These are phyloP conservation scores for Zygaena filipendulae DNA, from an alignment of 2,888 invertebrate genomes.

Conservation along the genomic window DNA sequence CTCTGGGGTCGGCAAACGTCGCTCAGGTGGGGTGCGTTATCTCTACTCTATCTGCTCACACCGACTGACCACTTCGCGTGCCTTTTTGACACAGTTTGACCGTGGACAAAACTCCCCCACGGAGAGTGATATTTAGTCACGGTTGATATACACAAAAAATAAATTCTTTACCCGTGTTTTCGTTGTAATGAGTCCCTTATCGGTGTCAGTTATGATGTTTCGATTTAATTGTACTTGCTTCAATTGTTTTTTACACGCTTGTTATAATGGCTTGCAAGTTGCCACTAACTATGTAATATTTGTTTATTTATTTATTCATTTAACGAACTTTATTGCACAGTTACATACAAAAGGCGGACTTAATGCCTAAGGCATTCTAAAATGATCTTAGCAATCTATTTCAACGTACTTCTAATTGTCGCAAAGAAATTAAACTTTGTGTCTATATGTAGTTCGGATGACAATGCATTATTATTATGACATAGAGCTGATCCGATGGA, in stretches of 20 bases:
- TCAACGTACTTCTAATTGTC: no score
- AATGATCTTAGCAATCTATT: no score
- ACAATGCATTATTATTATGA: no score
- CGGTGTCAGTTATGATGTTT: conserved; percentile 24
- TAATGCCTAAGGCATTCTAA: no score
- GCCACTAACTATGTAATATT: no score
- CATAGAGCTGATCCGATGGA: no score
- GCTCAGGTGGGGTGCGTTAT: conserved; percentile 38
- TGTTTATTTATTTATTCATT: no score
- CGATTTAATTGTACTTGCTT: conserved; percentile 6
- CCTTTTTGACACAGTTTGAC: conserved; percentile 53
- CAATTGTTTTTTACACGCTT: conserved; percentile 2
- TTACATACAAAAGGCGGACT: no score
- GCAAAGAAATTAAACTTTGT: no score
- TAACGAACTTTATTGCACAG: no score
- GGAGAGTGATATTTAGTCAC: conserved; percentile 32
- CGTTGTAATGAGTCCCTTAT: conserved; percentile 35
- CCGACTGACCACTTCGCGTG: conserved; percentile 45
- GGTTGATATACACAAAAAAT: conserved; percentile 40
- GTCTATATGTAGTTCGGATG: no score
- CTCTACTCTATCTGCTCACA: conserved; percentile 39
- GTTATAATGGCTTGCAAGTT: conserved; percentile 5
- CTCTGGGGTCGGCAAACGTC: no score
- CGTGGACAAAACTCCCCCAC: conserved; percentile 24
- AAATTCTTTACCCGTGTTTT: conserved; percentile 41